phyloP scores from a whole-genome alignment of 2,113 vertebrate genomes.

The Aegithalos caudatus region DNA sequence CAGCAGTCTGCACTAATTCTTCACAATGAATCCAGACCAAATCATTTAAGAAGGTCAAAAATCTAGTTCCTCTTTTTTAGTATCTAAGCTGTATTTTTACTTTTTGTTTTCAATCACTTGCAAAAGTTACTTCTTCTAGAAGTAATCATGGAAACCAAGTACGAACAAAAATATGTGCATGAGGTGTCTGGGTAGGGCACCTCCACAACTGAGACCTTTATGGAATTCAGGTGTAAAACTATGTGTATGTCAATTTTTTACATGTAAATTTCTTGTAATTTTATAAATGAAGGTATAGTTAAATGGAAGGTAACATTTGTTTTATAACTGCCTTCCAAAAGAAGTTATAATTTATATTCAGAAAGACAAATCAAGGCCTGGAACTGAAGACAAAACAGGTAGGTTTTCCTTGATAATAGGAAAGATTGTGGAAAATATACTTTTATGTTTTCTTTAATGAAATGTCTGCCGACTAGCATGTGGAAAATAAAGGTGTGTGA shows the following conservation, averaged over 20 bases:
- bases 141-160: background rate
- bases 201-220: background rate
- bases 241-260: background rate
- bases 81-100: background rate
- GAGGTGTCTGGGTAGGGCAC: background rate
- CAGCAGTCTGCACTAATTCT: background rate
- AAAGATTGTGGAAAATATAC: background rate
- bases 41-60: background rate
- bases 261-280: background rate
- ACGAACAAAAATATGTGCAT: background rate
- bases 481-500: background rate
- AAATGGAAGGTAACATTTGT: background rate
- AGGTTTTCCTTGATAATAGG: background rate
- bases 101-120: background rate
- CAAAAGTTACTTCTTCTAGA: background rate
- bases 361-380: background rate
- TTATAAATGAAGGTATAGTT: background rate
- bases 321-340: background rate
- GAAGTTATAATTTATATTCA: background rate
- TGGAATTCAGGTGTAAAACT: background rate
- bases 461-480: background rate
- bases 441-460: background rate
- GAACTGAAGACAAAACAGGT: background rate
- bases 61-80: background rate
- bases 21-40: background rate